Percentiles rank a stretch among this genome's conserved stretches.
phyloP scores from a whole-genome alignment of 1,140 invertebrate genomes.

The Drosophila setifemur region DNA sequence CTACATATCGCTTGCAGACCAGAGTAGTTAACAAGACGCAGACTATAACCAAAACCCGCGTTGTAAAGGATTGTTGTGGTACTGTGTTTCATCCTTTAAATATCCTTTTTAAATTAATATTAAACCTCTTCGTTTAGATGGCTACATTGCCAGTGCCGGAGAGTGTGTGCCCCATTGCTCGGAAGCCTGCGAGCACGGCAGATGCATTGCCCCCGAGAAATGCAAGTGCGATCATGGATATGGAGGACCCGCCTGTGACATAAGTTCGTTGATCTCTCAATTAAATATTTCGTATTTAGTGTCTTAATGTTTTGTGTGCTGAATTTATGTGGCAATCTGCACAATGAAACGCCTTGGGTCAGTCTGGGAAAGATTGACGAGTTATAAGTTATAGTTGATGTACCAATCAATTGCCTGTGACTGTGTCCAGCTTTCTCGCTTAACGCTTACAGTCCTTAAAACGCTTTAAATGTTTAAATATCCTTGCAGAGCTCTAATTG shows the following conservation, averaged over 20 bases:
- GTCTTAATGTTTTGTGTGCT: conserved; percentile 21
- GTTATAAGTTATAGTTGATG: neutral
- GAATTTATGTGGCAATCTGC: neutral
- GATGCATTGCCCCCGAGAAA: conserved; percentile 91
- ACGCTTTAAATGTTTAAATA: neutral
- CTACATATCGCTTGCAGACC: conserved; percentile 91
- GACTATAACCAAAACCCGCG: conserved; percentile 88
- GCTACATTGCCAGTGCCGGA: conserved; percentile 88
- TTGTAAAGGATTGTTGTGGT: conserved; percentile 91
- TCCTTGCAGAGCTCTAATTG: conserved; percentile 35
- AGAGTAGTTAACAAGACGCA: conserved; percentile 88
- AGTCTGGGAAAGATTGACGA: neutral
- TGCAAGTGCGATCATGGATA: conserved; percentile 94
- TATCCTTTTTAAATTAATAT: too few species aligned
- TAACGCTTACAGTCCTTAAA: neutral
- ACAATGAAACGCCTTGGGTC: conserved; percentile 63
- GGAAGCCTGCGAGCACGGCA: conserved; percentile 91
- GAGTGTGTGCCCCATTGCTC: conserved; percentile 91
- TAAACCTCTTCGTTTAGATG: conserved; percentile 82
- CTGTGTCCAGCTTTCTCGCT: neutral
- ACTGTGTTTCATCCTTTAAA: too few species aligned
- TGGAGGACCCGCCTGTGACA: conserved; percentile 93
- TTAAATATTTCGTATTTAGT: neutral
- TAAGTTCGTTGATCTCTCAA: conserved; percentile 87
- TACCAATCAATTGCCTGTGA: neutral